Evolutionary conservation across 2,888 invertebrate species (phyloP).

Genomic region (Plebejus melissa): DNA sequence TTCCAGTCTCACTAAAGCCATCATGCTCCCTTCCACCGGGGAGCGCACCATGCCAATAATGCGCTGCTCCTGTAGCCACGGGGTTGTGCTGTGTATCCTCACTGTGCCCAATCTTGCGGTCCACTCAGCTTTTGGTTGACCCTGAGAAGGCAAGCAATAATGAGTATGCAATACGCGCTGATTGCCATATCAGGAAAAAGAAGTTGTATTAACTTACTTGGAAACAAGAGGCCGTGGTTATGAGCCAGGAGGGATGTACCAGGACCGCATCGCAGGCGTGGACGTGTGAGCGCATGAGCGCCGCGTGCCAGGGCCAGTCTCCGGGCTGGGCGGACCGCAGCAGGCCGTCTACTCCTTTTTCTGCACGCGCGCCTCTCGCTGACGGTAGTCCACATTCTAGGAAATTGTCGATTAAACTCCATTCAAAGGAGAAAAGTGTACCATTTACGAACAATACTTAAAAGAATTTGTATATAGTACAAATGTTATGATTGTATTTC

Average conservation of each 20-base stretch:
- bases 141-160: constrained; percentile 53
- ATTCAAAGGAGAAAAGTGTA: too few species aligned
- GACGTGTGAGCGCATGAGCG: constrained; percentile 88
- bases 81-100: constrained; percentile 87
- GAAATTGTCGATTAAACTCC: not conserved
- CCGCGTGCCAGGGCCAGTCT: constrained; percentile 96
- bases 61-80: constrained; percentile 92
- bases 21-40: constrained; percentile 92
- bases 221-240: constrained; percentile 93
- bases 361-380: constrained; percentile 69
- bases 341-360: constrained; percentile 74
- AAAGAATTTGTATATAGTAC: too few species aligned
- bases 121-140: constrained; percentile 94
- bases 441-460: too few species aligned
- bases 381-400: constrained; percentile 85
- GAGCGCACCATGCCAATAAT: constrained; percentile 93
- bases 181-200: not conserved
- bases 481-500: too few species aligned
- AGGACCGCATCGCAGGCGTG: constrained; percentile 94
- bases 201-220: constrained; percentile 58
- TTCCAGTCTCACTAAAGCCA: constrained; percentile 89
- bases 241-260: constrained; percentile 88
- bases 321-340: constrained; percentile 87
- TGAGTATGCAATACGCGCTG: not conserved
- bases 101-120: constrained; percentile 87